Conservation (phyloP, 1,140 invertebrate genomes). For the Leptoteleia sp. region DNA sequence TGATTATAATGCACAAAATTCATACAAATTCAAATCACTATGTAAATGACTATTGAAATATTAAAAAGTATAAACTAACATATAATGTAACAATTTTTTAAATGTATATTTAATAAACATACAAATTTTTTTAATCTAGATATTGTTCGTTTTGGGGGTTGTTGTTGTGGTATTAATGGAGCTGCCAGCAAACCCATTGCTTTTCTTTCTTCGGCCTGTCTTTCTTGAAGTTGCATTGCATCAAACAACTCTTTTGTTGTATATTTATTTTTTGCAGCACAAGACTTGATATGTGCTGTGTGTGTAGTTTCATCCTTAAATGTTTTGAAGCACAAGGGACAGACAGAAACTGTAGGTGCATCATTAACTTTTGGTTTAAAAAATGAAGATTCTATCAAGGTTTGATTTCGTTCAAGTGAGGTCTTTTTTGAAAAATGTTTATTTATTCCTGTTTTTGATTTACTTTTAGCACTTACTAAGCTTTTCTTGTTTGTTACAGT, state of each 20-base stretch:
- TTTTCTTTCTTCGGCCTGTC: conserved; percentile 78
- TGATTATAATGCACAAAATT: no score
- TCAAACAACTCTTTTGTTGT: conserved; percentile 77
- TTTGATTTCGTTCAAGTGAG: conserved; percentile 20
- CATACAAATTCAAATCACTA: no score
- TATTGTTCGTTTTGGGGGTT: conserved; percentile 58
- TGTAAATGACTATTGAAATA: no score
- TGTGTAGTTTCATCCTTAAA: conserved; percentile 71
- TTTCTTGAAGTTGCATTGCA: conserved; percentile 79
- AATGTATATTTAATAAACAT: conserved; percentile 25
- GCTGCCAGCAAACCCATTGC: conserved; percentile 77
- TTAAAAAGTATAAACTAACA: no score
- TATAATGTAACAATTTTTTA: no score
- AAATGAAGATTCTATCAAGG: conserved; percentile 74
- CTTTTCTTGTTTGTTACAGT: conserved; percentile 29
- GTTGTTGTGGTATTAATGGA: conserved; percentile 68
- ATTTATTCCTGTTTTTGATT: conserved; percentile 45
- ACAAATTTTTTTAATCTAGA: conserved; percentile 66
- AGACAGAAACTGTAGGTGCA: conserved; percentile 68
- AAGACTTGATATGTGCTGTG: conserved; percentile 79
- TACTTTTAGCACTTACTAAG: conserved; percentile 17
- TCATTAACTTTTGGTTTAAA: conserved; percentile 69
- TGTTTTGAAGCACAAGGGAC: conserved; percentile 79
- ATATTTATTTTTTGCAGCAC: conserved; percentile 79
- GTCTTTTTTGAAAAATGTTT: conserved; percentile 18